These are phyloP conservation scores for Pygocentrus nattereri DNA, from an alignment of 2,797 vertebrate genomes.

Conservation along the genomic window DNA sequence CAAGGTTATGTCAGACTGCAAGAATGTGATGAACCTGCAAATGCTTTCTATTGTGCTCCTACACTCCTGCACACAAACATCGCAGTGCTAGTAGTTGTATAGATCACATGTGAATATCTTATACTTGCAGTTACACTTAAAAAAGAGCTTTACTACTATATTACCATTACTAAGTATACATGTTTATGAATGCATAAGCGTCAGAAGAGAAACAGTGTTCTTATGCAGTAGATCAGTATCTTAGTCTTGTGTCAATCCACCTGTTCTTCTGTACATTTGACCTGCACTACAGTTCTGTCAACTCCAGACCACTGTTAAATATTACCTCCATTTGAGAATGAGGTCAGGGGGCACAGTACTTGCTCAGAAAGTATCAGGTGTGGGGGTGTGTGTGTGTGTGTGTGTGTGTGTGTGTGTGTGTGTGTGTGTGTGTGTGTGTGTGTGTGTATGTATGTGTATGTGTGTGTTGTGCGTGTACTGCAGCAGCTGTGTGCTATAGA, in stretches of 20 bases:
- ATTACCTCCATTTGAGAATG: background rate
- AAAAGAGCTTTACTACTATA: background rate
- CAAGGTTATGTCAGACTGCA: conserved; percentile 68
- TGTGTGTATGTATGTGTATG: no score
- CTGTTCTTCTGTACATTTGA: background rate
- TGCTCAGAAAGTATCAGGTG: conserved; percentile 53
- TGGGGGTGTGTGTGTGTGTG: conserved; percentile 1
- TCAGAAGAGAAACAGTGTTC: background rate
- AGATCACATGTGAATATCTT: background rate
- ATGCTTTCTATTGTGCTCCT: conserved; percentile 44
- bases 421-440: conserved; percentile 1
- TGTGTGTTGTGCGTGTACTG: no score
- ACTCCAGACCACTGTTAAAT: conserved; percentile 1
- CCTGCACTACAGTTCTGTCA: background rate
- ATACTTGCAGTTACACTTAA: background rate
- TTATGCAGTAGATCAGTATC: conserved; percentile 6
- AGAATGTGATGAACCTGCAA: conserved; percentile 83
- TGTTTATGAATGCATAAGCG: background rate
- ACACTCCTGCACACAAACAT: background rate
- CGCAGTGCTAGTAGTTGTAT: background rate
- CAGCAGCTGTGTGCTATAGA: conserved; percentile 72
- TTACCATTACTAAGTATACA: background rate
- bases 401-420: conserved; percentile 45
- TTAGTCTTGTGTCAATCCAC: background rate
- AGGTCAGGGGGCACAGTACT: conserved; percentile 39